Base-by-base conservation (phyloP, 1,140 invertebrate genomes). In the Drosophila athabasca region DNA sequence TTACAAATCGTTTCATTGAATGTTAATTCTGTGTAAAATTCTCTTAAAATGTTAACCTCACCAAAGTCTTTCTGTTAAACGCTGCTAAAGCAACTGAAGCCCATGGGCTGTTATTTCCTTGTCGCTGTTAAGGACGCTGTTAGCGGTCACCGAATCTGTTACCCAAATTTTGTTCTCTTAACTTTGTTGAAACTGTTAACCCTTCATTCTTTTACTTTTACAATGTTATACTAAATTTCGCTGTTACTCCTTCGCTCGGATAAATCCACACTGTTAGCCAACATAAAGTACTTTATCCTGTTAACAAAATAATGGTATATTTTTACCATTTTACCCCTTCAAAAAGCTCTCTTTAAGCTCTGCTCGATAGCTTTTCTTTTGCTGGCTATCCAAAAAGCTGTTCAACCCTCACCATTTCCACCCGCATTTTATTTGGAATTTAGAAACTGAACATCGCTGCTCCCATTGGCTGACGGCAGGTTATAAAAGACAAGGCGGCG, bases 401-500 rank as follows among this genome's bases (percentile, higher is more conserved):
- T 46, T 13, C 3, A 9, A 65, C 53, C 65, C 69, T 54, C 15
- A 55, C 45, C 11, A 22, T 39, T 11, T 29, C 55, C 41, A 59
- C 62, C 51, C 74, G 62, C 68, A 55, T 66, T 61, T 24, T 13
- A 45, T 64, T 44, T 51, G 51, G 29, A 51, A 17, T 50, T 87
- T 68, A 75, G 68, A 70, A 75, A 67, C 29, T 29, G 5, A n/a
- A 26, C 4, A 26, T 5, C 24, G 24, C 5, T 26, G 0, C 41
- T 82, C 78, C 60, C 41, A 85, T 85, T 85, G 82, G 82, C 70
- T 44, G 43, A 7, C 19, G 39, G 4, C 6, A 2, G 61, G 50
- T 87, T 82, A 87, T 85, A 82, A 85, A 85, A 81, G 74, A 39
- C 39, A 58, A 39, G 31, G 74, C 60, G 39, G 57, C 52, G 35